phyloP scores from a whole-genome alignment of 2,113 vertebrate genomes.

The Hyla sarda region DNA sequence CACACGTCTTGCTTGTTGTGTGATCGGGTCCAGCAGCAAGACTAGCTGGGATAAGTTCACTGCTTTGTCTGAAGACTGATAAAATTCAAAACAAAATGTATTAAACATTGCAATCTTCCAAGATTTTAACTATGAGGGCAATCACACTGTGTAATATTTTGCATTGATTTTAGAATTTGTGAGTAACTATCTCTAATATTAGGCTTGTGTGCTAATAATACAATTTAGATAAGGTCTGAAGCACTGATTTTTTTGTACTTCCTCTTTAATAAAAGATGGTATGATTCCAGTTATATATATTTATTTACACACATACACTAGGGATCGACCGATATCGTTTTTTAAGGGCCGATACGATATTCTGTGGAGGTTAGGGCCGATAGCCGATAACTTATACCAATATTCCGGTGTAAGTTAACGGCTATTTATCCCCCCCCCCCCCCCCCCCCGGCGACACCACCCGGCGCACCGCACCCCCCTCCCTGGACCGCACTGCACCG shows the following conservation, averaged over 20 bases:
- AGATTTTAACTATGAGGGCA: too few relatives aligned
- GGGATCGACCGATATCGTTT: too few relatives aligned
- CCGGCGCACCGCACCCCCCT: too few relatives aligned
- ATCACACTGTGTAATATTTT: background rate
- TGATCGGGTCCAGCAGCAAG: constrained; percentile 77
- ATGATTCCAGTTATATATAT: background rate
- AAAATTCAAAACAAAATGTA: too few relatives aligned
- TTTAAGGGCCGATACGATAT: too few relatives aligned
- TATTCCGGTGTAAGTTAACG: too few relatives aligned
- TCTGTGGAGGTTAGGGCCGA: too few relatives aligned
- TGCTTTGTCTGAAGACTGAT: background rate
- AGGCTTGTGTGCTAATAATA: background rate
- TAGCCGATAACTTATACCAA: too few relatives aligned
- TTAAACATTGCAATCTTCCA: background rate
- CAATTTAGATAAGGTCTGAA: background rate
- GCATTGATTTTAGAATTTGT: background rate
- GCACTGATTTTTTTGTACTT: background rate
- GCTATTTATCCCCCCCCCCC: too few relatives aligned
- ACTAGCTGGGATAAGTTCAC: constrained; percentile 71
- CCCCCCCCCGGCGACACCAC: too few relatives aligned
- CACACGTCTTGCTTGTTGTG: constrained; percentile 86
- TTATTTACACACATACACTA: background rate
- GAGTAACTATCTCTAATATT: background rate
- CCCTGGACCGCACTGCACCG: too few relatives aligned
- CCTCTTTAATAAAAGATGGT: background rate